phyloP scores from a whole-genome alignment of 2,888 invertebrate species.

The Ceramica pisi region DNA sequence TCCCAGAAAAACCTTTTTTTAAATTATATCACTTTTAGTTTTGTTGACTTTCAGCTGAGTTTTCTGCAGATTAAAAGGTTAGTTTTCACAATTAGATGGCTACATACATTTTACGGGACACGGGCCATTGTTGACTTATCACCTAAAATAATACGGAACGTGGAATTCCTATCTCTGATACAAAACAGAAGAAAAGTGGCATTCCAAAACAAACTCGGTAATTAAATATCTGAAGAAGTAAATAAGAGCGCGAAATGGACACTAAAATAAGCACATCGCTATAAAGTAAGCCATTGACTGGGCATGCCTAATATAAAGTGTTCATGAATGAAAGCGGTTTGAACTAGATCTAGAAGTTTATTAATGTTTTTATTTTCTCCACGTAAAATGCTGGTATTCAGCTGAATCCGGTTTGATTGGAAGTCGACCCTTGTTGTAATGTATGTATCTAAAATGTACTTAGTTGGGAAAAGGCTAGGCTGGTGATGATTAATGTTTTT shows the following conservation, averaged over 20 bases:
- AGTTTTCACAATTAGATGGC: no score
- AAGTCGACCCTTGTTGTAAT: no score
- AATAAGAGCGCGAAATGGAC: constrained; percentile 28
- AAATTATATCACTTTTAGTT: no score
- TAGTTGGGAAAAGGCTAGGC: no score
- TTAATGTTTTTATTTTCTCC: not conserved
- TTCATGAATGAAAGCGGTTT: constrained; percentile 1
- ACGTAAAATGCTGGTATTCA: no score
- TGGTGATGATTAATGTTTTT: no score
- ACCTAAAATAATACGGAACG: not conserved
- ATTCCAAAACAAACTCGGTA: constrained; percentile 29
- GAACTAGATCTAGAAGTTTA: not conserved
- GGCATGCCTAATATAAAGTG: constrained; percentile 17
- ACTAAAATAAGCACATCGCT: constrained; percentile 29
- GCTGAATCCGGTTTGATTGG: no score
- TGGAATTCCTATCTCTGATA: constrained; percentile 5
- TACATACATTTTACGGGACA: no score
- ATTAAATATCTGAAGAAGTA: constrained; percentile 30
- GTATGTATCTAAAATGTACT: no score
- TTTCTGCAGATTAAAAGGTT: no score
- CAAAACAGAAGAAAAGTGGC: constrained; percentile 30
- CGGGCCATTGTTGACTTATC: not conserved
- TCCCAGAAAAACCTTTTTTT: no score
- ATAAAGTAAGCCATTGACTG: constrained; percentile 32
- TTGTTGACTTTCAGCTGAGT: no score